Base-by-base conservation (phyloP, 2,113 vertebrate species). In the Zosterops hypoxanthus region DNA sequence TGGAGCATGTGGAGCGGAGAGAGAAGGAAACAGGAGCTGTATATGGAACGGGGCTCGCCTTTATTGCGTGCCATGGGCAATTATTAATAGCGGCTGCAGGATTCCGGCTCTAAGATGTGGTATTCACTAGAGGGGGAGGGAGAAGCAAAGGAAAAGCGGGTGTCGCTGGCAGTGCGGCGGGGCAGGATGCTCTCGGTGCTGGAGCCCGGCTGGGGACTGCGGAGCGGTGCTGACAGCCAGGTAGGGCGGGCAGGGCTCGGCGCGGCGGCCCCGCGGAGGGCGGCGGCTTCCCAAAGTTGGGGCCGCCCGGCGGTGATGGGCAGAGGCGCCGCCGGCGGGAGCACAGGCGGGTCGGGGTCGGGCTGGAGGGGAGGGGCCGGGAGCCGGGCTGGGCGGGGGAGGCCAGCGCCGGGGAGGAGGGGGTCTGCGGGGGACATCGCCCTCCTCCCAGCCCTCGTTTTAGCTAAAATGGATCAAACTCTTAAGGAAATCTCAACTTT, bases 71-170 rank as follows among this genome's bases (percentile, higher is more conserved):
- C 66, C 33, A 50, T 80, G 76, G 60, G 88, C 91, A 71, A 63
- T 82, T 93, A 92, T 71, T 86, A 71, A 73, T 82, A 94, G 75
- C 70, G 46, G 25, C 78, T 65, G 56, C 87, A 86, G 72, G 46
- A 70, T 86, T 65, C 88, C 73, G 53, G 7, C 52, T 90, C 28
- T 46, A 31, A 66, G 77, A 82, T 91, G 92, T 61, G 70, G 59
- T 59, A 80, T 92, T 88, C 75, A 73, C 21, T 34, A 36, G 82
- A 15, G 75, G 46, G 72, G 89, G 85, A 49, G 39, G 39, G 57
- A n/a, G 18, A 6, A 39, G 23, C 21, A 63, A 53, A 39, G 33
- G 23, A 20, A n/a, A 39, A 53, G 34, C 28, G 39, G 34, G 14
- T 69, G 29, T 76, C 66, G 17, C 63, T 65, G 5, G 9, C 20